Evolutionary conservation across 2,888 invertebrate species (phyloP).

Genomic region (Steromphala cineraria): DNA sequence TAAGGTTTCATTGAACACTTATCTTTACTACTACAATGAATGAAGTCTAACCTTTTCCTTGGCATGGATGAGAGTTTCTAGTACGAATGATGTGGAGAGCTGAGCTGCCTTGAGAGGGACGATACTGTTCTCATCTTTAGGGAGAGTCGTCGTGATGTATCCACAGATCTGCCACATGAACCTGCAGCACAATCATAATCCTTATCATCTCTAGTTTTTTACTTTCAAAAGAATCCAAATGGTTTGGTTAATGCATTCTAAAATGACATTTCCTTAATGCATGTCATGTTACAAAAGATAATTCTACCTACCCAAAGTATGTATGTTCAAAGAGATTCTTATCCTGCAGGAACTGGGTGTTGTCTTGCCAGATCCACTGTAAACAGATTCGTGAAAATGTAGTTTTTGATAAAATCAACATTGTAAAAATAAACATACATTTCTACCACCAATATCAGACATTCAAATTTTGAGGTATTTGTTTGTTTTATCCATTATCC

Average conservation of each 20-base stretch:
- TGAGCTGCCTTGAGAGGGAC: slow-evolving; percentile 84
- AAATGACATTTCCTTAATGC: not conserved
- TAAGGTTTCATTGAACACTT: too few species aligned
- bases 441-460: too few species aligned
- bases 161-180: slow-evolving; percentile 98
- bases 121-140: slow-evolving; percentile 81
- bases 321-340: slow-evolving; percentile 97
- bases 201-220: too few species aligned
- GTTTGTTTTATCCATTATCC: too few species aligned
- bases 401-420: too few species aligned
- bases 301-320: slow-evolving; percentile 87
- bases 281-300: not conserved
- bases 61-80: slow-evolving; percentile 97
- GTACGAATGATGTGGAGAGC: slow-evolving; percentile 93
- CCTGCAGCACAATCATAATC: slow-evolving; percentile 76
- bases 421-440: too few species aligned
- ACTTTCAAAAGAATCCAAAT: too few species aligned
- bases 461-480: too few species aligned
- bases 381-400: slow-evolving; percentile 27
- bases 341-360: slow-evolving; percentile 94
- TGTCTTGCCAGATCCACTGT: slow-evolving; percentile 96
- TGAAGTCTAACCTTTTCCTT: slow-evolving; percentile 87
- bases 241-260: too few species aligned
- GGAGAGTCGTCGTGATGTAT: slow-evolving; percentile 91
- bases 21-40: too few species aligned